These are phyloP conservation scores for Archilochus colubris DNA, from an alignment of 2,113 vertebrate genomes.

Conservation along the genomic window DNA sequence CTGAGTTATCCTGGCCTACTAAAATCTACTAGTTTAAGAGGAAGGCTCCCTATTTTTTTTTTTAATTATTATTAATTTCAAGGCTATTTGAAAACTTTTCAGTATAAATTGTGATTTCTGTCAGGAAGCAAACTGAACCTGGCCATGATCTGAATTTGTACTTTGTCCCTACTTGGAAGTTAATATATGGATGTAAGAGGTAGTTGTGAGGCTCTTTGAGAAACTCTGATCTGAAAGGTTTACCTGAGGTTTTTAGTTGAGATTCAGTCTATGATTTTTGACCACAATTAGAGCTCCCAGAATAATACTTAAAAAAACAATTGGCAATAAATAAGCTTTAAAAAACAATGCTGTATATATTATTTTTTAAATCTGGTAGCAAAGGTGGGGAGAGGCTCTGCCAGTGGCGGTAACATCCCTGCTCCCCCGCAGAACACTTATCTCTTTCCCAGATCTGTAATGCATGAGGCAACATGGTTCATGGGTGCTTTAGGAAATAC, in stretches of 20 bases:
- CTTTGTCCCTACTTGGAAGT: background rate
- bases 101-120: background rate
- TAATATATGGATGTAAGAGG: background rate
- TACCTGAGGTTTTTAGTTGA: too few species aligned
- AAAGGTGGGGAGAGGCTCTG: fast-evolving
- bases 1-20: background rate
- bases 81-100: background rate
- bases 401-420: fast-evolving
- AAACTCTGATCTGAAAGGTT: background rate
- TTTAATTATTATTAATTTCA: background rate
- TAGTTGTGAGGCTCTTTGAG: fast-evolving
- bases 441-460: background rate
- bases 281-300: background rate
- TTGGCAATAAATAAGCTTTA: background rate
- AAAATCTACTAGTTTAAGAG: background rate
- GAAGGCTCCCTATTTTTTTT: background rate
- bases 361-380: background rate
- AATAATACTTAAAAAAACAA: background rate
- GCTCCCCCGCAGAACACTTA: too few species aligned
- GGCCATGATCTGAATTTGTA: background rate
- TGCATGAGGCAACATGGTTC: fast-evolving
- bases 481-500: fast-evolving
- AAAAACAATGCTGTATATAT: background rate
- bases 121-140: background rate
- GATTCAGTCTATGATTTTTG: fast-evolving